Base-by-base conservation (phyloP, 2,113 vertebrate species). In the Uria aalge region DNA sequence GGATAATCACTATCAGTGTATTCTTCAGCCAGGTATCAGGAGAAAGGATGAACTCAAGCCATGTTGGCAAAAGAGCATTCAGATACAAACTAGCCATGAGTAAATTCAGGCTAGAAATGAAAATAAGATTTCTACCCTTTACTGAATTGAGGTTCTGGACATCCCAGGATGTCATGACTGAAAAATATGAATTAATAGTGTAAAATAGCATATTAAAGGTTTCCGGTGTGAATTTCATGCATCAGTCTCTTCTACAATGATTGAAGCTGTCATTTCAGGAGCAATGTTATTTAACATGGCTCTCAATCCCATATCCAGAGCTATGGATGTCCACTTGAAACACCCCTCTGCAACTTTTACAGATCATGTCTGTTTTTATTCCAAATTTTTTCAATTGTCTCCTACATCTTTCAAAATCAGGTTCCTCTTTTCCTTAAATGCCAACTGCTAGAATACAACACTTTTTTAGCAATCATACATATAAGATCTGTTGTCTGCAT, bases 401-500 rank as follows among this genome's bases (percentile, higher is more conserved):
- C 71, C 78, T 92, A 59, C 41, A 29, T 86, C 55, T 96, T 62
- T 53, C 36, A 53, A 73, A 84, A 94, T 92, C 89, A 53, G 48
- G n/a, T 80, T 92, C 60, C 32, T 59, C 36, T 86, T 88, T 92
- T 97, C 76, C 88, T 96, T 94, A 79, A 77, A 96, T 88, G 68
- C 86, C 92, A 97, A 90, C 95, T 98, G 90, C 90, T 97, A 97
- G 92, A 96, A 97, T 98, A 94, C 88, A 98, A 98, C 93, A 96
- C 80, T 86, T 96, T 94, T 85, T 93, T 97, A 92, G 93, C 96
- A 97, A 96, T 95, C 89, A 48, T 95, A 94, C 77, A 91, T 79
- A 88, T 84, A 94, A 96, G 94, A 96, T 96, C 94, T 92, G 86
- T 80, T 92, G 62, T 92, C 85, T 97, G 92, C 91, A 96, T 97